Conservation (phyloP, 2,113 vertebrate genomes). For the Cacatua alba region DNA sequence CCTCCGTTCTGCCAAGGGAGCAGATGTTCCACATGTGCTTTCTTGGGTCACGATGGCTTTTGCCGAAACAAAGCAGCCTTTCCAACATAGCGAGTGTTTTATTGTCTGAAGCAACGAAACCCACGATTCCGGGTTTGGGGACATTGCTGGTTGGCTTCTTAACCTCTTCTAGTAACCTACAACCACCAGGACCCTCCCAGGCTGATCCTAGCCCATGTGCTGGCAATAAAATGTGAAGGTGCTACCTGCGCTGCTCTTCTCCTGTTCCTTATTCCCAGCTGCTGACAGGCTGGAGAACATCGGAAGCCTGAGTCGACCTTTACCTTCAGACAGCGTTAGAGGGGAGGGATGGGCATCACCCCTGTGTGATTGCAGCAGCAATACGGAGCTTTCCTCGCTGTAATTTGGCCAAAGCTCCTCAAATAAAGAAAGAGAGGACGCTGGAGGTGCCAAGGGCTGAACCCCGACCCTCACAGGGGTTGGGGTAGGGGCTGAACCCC, state of each 20-base stretch:
- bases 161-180: neutral
- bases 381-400: rapidly evolving
- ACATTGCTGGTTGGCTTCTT: neutral
- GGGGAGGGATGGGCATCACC: neutral
- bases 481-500: neutral
- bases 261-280: rapidly evolving
- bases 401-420: neutral
- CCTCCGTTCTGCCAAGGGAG: neutral
- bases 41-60: no score
- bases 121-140: neutral
- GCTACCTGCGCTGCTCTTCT: neutral
- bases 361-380: rapidly evolving
- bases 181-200: no score
- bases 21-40: rapidly evolving
- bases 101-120: neutral
- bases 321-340: rapidly evolving
- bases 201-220: neutral
- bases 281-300: rapidly evolving
- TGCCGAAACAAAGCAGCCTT: neutral
- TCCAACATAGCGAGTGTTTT: neutral
- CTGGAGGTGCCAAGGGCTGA: neutral
- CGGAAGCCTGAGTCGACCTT: rapidly evolving
- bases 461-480: rapidly evolving
- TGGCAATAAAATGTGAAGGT: neutral
- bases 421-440: neutral